These are phyloP conservation scores for Sarcophaga carnaria DNA, from an alignment of 2,888 invertebrate species.

Conservation along the genomic window DNA sequence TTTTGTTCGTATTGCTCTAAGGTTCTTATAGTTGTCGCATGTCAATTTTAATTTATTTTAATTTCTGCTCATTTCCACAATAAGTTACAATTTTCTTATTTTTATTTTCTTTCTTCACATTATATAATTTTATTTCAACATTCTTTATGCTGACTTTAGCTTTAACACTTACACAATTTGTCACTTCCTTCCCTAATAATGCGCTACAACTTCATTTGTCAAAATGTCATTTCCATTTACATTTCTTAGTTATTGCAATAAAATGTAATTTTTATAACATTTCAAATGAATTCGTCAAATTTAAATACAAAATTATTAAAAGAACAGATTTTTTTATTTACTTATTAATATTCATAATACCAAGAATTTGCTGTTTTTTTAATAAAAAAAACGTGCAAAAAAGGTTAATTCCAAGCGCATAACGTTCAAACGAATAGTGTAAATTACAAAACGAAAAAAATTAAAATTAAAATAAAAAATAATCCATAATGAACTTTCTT, in stretches of 20 bases:
- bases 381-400: not conserved
- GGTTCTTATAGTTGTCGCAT: constrained; percentile 1
- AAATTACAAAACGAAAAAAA: not conserved
- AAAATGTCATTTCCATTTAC: not conserved
- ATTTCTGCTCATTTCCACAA: constrained; percentile 14
- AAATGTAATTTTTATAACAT: not conserved
- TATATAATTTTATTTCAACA: too few relatives aligned
- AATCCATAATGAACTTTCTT: constrained; percentile 23
- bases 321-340: not conserved
- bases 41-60: constrained; percentile 44
- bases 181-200: not conserved
- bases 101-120: not conserved
- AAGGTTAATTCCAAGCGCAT: constrained; percentile 11
- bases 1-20: not conserved
- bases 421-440: not conserved
- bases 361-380: constrained; percentile 5
- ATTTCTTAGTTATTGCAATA: not conserved
- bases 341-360: not conserved
- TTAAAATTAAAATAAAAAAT: not conserved
- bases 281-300: too few relatives aligned
- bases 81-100: not conserved
- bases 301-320: not conserved
- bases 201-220: not conserved
- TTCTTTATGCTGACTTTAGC: not conserved
- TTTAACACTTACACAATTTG: not conserved